Evolutionary conservation across 2,113 vertebrate species (phyloP), one percentile per base, ranked within the genome.

Genomic region (Thryonomys swinderianus): DNA sequence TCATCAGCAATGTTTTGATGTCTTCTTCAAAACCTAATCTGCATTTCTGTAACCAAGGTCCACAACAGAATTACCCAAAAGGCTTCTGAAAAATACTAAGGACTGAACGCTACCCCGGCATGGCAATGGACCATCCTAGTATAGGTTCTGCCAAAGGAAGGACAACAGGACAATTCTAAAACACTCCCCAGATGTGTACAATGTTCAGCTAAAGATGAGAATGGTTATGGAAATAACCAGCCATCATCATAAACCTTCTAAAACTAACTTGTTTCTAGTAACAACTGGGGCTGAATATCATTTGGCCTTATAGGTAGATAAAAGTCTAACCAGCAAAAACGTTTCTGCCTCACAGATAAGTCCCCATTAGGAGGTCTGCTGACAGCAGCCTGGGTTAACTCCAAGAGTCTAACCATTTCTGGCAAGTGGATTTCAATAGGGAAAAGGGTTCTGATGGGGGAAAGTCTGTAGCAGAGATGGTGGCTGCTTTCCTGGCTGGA

Each of bases 381-480:
- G 89, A 96, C 85, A 97, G 66, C 59, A 94, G 3, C 32, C 82
- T n/a, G 59, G 83, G 96, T 93, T 96, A 88, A 90, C 57, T 96
- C 67, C 81, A 97, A 62, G n/a, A 92, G 93, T 59, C 64, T 96
- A 79, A 64, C 66, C 85, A 84, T 62, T 97, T 85, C 79, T 96
- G 92, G 95, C n/a, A 95, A 88, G 30, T 51, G 14, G 59, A 96
- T 94, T 90, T 92, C 94, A 95, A 73, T 97, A 40, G 61, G 83
- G 59, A 81, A 53, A 96, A 78, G 18, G 21, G 27, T 32, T 17
- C 48, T 13, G 27, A 95, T 32, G 32, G 89, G 40, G 53, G 17
- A 97, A 97, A 34, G 55, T 86, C 89, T 92, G 95, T 40, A 94
- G 88, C 96, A 96, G 21, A 95, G 96, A 91, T 69, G 86, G 85